Percentiles rank a stretch among this genome's conserved stretches.
These are phyloP conservation scores for Pollenia amentaria DNA, from an alignment of 2,888 invertebrate genomes.

Conservation along the genomic window DNA sequence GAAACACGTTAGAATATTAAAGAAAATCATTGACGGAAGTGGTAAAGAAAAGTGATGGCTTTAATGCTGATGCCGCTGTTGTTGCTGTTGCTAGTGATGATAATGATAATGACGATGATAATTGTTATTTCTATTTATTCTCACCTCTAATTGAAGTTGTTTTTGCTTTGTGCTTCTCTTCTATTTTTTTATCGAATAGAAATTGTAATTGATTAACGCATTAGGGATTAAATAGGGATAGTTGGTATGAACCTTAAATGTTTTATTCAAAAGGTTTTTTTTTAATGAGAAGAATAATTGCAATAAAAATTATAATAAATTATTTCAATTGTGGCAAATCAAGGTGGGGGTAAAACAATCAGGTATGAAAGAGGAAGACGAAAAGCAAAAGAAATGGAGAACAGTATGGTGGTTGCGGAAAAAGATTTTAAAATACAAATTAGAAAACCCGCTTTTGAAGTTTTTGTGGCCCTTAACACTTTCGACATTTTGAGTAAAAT, in stretches of 20 bases:
- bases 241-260: slow-evolving; percentile 15
- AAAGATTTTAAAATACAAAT: no score
- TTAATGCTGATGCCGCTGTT: slow-evolving; percentile 43
- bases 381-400: neutral
- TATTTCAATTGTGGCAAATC: slow-evolving; percentile 30
- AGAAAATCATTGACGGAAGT: slow-evolving; percentile 73
- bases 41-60: slow-evolving; percentile 70
- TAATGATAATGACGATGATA: slow-evolving; percentile 37
- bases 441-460: no score
- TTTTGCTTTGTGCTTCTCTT: slow-evolving; percentile 8
- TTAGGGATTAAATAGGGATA: slow-evolving; percentile 48
- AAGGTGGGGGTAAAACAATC: neutral
- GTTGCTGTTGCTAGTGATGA: slow-evolving; percentile 8
- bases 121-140: slow-evolving; percentile 41
- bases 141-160: slow-evolving; percentile 41
- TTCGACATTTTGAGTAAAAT: no score
- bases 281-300: slow-evolving; percentile 50
- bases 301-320: slow-evolving; percentile 44
- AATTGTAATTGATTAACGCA: slow-evolving; percentile 59
- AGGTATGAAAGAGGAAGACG: neutral
- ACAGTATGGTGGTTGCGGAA: no score
- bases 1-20: slow-evolving; percentile 46
- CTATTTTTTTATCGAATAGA: neutral
- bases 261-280: slow-evolving; percentile 28
- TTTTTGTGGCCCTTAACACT: no score